Evolutionary conservation across 2,888 invertebrate genomes (phyloP), one percentile per base, ranked within the genome.

Genomic region (Pseudoips prasinana): DNA sequence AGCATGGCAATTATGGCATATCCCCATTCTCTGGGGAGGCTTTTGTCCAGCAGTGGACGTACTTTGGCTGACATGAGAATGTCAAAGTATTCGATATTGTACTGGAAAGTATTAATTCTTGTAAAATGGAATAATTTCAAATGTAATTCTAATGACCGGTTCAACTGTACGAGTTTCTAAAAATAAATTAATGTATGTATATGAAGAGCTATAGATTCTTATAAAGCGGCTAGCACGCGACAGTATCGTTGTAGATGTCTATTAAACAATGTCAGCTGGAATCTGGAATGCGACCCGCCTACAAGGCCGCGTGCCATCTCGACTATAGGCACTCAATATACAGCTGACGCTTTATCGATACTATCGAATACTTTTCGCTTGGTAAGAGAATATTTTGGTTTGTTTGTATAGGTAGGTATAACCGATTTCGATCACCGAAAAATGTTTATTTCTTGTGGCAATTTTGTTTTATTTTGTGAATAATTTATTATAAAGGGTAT

Each of bases 221-320:
- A 42, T 38, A 52, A 19, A 48, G 31, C 38, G 37, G 47, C 46
- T 56, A 63, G 48, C 58, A 57, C 46, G 56, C 59, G 58, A 61
- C 58, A 47, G 43, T 53, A 45, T 58, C 46, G 58, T 56, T 57
- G 41, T 20, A n/a, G 45, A 42, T 45, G 39, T 51, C 55, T 59
- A 62, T 65, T 64, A 63, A 79, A 83, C 80, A 81, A 82, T 82
- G 80, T 79, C 76, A 77, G 72, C 73, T 75, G 80, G 78, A 74
- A 70, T 76, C 69, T 71, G 85, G 86, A 86, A 86, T 86, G 85
- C 74, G 79, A 81, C 75, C 83, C 83, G 81, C 77, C 82, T 77
- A 82, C 85, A 82, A 82, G 81, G 79, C 75, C 81, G 73, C 68
- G 67, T 61, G 64, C 70, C 76, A 65, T 71, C 73, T 64, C 59